Base-by-base conservation (phyloP, 2,888 invertebrate species). In the Polia nebulosa region DNA sequence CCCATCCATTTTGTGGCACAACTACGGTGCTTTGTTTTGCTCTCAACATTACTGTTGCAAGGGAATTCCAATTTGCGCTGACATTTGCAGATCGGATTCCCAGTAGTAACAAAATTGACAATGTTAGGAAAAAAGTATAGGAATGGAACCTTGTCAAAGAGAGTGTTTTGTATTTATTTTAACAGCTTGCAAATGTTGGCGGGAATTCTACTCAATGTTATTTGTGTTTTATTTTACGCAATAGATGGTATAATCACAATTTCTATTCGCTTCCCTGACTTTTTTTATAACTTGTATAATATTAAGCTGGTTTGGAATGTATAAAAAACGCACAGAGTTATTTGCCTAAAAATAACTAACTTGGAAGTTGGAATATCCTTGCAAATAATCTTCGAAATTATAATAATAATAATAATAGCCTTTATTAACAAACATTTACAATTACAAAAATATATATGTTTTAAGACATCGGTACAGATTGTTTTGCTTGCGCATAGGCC, bases 41-140 rank as follows among this genome's bases (percentile, higher is more conserved):
- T 69, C 51, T 20, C 20, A 60, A 61, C 68, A 69, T 76, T 74
- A 62, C 52, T 62, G 70, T 32, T 72, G 52, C 74, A 78, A 41
- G 27, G 56, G 79, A 80, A 83, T 80, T 81, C 72, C 73, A 83
- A 82, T 86, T 86, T 74, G 57, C 71, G 78, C 70, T 56, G 45
- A 64, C 59, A 69, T 78, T 80, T 71, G 55, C 69, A 71, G 72
- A 82, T 82, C 70, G 69, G 60, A 78, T 77, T 72, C 25, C 15
- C 63, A 64, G 25, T 17, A 60, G 56, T 39, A 67, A 60, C 36
- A 60, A 69, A 51, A 73, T 51, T 67, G 47, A 58, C 65, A 65
- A 53, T 49, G 34, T 59, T 8, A 9, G 27, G 44, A 56, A 51
- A 60, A 58, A 44, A 9, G n/a, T 9, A 45, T 39, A n/a, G 3